These are phyloP conservation scores for Invenusta paracnida DNA, from an alignment of 2,888 invertebrate species.

Conservation along the genomic window DNA sequence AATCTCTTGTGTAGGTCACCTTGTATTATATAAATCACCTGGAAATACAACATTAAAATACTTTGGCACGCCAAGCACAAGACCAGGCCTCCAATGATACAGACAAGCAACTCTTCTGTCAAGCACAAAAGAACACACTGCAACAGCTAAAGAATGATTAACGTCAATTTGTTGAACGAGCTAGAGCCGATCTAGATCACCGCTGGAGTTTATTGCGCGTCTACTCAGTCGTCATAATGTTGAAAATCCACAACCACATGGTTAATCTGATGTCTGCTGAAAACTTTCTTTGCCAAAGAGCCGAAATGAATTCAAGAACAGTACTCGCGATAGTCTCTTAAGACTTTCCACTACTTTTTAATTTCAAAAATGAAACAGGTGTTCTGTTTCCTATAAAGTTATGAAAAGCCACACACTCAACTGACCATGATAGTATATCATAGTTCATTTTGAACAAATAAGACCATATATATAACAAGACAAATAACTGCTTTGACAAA, in stretches of 20 bases:
- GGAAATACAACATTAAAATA: not conserved
- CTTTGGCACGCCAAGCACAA: not conserved
- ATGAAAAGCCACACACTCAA: not conserved
- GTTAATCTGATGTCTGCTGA: not conserved
- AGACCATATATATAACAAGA: not conserved
- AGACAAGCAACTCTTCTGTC: slow-evolving; percentile 12
- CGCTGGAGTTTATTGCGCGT: not conserved
- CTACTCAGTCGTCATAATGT: not conserved
- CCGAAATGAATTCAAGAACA: not conserved
- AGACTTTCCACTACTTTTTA: slow-evolving; percentile 10
- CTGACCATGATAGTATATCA: not conserved
- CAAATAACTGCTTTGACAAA: not conserved
- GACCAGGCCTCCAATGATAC: not conserved
- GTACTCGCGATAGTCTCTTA: not conserved
- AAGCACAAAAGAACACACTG: not conserved
- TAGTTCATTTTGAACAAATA: not conserved
- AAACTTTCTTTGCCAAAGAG: not conserved
- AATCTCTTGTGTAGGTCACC: not conserved
- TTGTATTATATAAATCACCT: not conserved
- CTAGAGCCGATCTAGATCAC: slow-evolving; percentile 1
- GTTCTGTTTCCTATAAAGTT: not conserved
- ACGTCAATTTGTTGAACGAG: slow-evolving; percentile 17
- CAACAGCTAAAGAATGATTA: slow-evolving; percentile 15
- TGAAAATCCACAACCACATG: not conserved
- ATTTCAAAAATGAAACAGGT: slow-evolving; percentile 6